Evolutionary conservation across 2,113 vertebrate species (phyloP).

Genomic region (Antigone vipio): DNA sequence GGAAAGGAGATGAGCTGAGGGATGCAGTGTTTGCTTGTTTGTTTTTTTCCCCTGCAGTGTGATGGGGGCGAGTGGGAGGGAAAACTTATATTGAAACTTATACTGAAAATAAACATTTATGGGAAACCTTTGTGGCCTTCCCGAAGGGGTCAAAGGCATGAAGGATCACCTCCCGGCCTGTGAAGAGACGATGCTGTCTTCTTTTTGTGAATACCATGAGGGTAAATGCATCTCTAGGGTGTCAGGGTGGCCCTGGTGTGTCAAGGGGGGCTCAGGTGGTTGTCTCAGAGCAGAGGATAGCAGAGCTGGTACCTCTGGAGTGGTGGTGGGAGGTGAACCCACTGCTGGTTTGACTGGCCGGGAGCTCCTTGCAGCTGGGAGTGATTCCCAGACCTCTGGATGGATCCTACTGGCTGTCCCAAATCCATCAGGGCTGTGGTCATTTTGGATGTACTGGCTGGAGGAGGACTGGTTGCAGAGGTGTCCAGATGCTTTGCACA

Average conservation of each 20-base stretch:
- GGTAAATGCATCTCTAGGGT: background rate
- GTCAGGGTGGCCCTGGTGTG: background rate
- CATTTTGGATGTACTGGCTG: background rate
- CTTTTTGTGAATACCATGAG: background rate
- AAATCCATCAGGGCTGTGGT: background rate
- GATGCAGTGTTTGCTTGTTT: background rate
- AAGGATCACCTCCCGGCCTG: background rate
- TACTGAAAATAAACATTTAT: background rate
- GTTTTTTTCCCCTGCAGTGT: background rate
- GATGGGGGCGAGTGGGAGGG: background rate
- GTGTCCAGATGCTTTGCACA: background rate
- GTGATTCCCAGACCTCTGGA: background rate
- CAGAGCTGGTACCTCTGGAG: background rate
- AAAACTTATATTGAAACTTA: background rate
- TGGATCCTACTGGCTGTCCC: background rate
- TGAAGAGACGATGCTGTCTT: background rate
- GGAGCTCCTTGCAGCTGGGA: background rate
- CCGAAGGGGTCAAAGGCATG: background rate
- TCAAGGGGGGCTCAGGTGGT: background rate
- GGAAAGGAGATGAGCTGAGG: background rate
- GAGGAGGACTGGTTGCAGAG: background rate
- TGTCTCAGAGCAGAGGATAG: background rate
- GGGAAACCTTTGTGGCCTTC: background rate
- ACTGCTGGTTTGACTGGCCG: background rate
- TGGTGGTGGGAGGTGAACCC: accelerated